phyloP scores from a whole-genome alignment of 2,113 vertebrate species.

The Gymnobelideus leadbeateri region DNA sequence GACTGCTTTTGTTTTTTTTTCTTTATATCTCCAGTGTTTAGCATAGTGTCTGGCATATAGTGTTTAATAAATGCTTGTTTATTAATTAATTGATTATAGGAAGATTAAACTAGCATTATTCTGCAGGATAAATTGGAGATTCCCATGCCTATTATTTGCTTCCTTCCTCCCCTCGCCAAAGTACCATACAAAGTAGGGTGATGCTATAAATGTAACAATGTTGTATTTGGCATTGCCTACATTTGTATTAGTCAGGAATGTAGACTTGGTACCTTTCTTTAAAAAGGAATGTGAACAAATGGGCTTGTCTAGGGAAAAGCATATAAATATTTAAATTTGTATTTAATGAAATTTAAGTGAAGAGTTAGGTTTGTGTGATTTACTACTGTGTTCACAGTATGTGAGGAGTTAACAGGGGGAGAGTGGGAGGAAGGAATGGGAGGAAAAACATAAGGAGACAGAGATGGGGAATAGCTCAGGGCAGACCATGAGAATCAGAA shows the following conservation, averaged over 20 bases:
- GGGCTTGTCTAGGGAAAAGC: conserved; percentile 51
- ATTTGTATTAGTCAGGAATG: conserved; percentile 27
- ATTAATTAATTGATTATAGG: neutral
- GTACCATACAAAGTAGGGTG: neutral
- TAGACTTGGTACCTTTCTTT: conserved; percentile 51
- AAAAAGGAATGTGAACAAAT: conserved; percentile 67
- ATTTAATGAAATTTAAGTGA: conserved; percentile 44
- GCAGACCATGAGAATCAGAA: conserved; percentile 23
- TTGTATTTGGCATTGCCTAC: conserved; percentile 15
- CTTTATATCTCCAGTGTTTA: neutral
- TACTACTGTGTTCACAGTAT: neutral
- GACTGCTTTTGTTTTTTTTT: neutral
- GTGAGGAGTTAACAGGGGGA: neutral
- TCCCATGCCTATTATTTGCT: neutral
- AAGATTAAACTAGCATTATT: neutral
- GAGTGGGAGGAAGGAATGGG: neutral
- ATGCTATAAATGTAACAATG: neutral
- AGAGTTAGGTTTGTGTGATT: conserved; percentile 48
- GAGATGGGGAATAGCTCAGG: neutral
- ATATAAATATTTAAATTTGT: neutral
- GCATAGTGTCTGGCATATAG: neutral
- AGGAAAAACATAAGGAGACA: neutral
- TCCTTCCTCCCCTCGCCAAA: no score
- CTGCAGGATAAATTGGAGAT: neutral
- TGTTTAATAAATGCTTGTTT: neutral